Evolutionary conservation across 1,140 invertebrate species (phyloP), one percentile per base, ranked within the genome.

Genomic region (Neodiprion virginianus): DNA sequence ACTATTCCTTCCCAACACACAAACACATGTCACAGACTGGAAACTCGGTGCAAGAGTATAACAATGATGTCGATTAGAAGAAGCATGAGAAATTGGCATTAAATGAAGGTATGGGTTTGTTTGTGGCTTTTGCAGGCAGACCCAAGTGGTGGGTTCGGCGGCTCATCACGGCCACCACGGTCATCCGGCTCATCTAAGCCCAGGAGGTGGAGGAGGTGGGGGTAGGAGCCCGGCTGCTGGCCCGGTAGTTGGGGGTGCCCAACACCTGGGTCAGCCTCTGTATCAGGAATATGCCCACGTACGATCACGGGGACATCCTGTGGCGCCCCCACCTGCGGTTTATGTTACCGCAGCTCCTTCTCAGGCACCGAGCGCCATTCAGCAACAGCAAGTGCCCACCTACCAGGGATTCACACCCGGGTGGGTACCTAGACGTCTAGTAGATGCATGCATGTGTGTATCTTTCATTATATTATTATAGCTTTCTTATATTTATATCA

Each of bases 361-460:
- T 69, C 87, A 88, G 79, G 82, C 86, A 74, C 84, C 87, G 65
- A 79, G 85, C 77, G 83, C 86, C 73, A 87, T 87, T 69, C 88
- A 87, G 77, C 86, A 88, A 74, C 88, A 88, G 77, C 87, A 88
- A 87, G 82, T 88, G 82, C 88, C 87, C 85, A 87, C 87, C 84
- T 89, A 87, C 80, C 88, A 88, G 82, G 88, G 87, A 88, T 89
- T 88, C 80, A 89, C 88, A 86, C 86, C 88, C 83, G 87, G 87
- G 88, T 89, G 87, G 84, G 88, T 88, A 89, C 85, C 84, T 87
- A 88, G 84, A 86, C 85, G 87, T 80, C 85, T 88, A 88, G 83
- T 85, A 84, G 84, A 88, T 88, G 85, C 86, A 88, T 85, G 86
- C 87, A 88, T 85, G 86, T 88, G 87, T 88, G 86, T 88, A 88